Evolutionary conservation across 2,113 vertebrate genomes (phyloP).

Genomic region (Damaliscus lunatus): DNA sequence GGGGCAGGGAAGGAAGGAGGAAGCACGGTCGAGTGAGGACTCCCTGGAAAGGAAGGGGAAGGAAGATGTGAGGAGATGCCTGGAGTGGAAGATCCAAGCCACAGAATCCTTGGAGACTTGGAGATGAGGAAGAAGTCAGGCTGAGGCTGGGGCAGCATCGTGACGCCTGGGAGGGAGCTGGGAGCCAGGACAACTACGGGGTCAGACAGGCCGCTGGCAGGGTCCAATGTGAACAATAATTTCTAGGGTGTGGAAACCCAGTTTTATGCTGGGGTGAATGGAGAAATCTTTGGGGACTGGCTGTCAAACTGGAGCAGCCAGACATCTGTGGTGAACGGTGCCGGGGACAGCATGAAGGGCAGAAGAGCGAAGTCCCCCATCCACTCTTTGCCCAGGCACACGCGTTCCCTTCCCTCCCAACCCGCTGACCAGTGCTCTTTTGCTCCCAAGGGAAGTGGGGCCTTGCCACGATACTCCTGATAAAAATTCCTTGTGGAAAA

Average conservation of each 20-base stretch:
- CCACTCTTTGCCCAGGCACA: not conserved
- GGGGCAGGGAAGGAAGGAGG: not conserved
- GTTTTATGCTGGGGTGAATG: not conserved
- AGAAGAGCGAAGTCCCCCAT: not conserved
- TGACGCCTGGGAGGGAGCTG: not conserved
- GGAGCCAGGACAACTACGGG: not conserved
- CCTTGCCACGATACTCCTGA: not conserved
- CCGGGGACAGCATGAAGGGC: not conserved
- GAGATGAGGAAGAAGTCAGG: not conserved
- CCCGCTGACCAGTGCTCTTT: not conserved
- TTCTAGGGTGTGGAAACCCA: not conserved
- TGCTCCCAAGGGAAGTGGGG: not conserved
- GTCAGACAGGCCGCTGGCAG: not conserved
- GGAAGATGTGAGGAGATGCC: not conserved
- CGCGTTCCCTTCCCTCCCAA: not conserved
- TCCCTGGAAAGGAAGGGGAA: not conserved
- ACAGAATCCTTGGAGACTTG: not conserved
- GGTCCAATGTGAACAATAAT: not conserved
- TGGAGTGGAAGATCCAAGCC: not conserved
- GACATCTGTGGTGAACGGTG: not conserved
- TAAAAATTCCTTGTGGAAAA: not conserved
- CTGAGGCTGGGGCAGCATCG: accelerated
- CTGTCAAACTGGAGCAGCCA: not conserved
- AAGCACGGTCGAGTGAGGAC: not conserved
- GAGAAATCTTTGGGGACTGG: not conserved